These are phyloP conservation scores for Geophilus truncorum DNA, from an alignment of 2,888 invertebrate species.

Conservation along the genomic window DNA sequence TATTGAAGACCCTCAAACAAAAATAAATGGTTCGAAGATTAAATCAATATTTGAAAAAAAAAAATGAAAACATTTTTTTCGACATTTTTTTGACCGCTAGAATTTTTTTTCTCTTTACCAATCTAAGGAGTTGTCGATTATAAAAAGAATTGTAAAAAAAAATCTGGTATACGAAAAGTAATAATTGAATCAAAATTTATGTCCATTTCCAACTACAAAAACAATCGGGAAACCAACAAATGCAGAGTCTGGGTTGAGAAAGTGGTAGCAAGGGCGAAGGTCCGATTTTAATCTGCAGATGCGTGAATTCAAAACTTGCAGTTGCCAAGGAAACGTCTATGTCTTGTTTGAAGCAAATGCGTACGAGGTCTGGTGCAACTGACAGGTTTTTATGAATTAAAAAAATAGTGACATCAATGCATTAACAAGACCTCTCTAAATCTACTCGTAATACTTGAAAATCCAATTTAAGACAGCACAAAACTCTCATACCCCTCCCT, in stretches of 20 bases:
- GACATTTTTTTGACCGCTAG: background rate
- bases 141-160: background rate
- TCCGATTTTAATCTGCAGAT: background rate
- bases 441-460: background rate
- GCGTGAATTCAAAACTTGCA: background rate
- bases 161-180: background rate
- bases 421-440: background rate
- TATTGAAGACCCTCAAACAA: background rate
- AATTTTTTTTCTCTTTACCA: too few relatives aligned
- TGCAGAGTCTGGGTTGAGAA: background rate
- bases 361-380: background rate
- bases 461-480: too few relatives aligned
- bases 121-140: too few relatives aligned
- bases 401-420: background rate
- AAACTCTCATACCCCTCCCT: too few relatives aligned
- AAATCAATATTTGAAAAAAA: background rate
- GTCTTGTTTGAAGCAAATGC: background rate
- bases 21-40: background rate
- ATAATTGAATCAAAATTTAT: background rate
- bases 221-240: background rate
- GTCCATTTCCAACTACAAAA: background rate
- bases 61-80: background rate
- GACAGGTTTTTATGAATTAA: background rate
- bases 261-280: background rate
- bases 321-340: background rate